phyloP scores from a whole-genome alignment of 2,113 vertebrate species.

The Oophaga pumilio region DNA sequence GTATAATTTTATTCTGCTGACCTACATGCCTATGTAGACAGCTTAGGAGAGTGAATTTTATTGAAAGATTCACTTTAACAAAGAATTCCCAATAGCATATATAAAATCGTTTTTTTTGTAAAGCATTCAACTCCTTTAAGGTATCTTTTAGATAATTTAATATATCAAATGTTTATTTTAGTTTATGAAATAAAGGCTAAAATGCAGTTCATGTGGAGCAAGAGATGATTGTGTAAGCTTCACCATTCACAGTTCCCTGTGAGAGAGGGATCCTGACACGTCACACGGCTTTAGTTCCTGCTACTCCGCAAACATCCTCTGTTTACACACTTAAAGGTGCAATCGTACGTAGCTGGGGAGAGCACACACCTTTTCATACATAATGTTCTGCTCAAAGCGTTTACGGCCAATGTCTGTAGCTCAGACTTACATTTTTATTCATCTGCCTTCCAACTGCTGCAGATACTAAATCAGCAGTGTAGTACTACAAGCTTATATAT shows the following conservation, averaged over 20 bases:
- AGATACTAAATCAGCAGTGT: too few species aligned
- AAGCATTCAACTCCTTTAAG: too few species aligned
- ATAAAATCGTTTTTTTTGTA: too few species aligned
- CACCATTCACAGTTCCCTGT: not conserved
- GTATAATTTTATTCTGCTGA: too few species aligned
- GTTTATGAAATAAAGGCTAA: not conserved
- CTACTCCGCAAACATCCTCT: slow-evolving; percentile 53
- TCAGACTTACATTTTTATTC: not conserved
- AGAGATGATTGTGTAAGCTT: not conserved
- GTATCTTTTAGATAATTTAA: not conserved
- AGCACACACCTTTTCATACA: slow-evolving; percentile 10
- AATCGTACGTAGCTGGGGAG: not conserved
- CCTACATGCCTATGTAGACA: too few species aligned
- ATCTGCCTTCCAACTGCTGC: not conserved
- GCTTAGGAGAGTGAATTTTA: too few species aligned
- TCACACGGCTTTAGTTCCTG: slow-evolving; percentile 50
- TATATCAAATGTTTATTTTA: not conserved
- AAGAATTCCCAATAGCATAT: too few species aligned
- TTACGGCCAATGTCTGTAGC: not conserved
- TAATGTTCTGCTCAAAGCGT: not conserved
- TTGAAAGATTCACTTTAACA: too few species aligned
- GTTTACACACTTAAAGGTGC: slow-evolving; percentile 38
- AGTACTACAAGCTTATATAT: too few species aligned
- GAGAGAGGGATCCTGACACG: slow-evolving; percentile 23
- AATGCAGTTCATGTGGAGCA: not conserved